Conservation (phyloP, 1,140 invertebrate genomes). For the Penaeus japonicus region DNA sequence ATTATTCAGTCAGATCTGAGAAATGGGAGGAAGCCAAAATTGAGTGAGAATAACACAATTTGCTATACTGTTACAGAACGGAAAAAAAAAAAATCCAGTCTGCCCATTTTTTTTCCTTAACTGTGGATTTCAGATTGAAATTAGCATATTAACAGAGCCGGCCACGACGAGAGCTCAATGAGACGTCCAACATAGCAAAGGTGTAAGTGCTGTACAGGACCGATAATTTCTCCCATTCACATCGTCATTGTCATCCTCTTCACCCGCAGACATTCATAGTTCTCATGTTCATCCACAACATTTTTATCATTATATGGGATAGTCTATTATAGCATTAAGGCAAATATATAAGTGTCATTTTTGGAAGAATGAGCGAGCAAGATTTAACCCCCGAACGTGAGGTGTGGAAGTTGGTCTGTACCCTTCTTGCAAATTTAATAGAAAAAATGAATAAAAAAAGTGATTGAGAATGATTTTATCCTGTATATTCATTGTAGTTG, state of each 20-base stretch:
- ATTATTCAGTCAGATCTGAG: too few relatives aligned
- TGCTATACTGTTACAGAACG: background rate
- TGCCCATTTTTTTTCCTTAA: conserved; percentile 12
- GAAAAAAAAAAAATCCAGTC: background rate
- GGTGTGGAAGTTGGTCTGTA: too few relatives aligned
- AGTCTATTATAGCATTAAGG: conserved; percentile 27
- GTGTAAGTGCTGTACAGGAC: conserved; percentile 37
- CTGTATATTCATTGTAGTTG: too few relatives aligned
- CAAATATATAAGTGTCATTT: conserved; percentile 10
- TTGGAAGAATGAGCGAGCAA: background rate
- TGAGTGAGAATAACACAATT: background rate
- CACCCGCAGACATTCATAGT: conserved; percentile 30
- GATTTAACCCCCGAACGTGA: too few relatives aligned
- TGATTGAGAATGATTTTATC: too few relatives aligned
- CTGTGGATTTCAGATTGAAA: conserved; percentile 61
- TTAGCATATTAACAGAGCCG: conserved; percentile 61
- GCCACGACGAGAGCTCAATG: conserved; percentile 54
- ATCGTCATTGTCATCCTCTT: conserved; percentile 21
- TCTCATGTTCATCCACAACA: conserved; percentile 30
- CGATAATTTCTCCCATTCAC: conserved; percentile 11
- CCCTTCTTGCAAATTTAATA: too few relatives aligned
- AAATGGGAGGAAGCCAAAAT: background rate
- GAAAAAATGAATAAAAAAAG: too few relatives aligned
- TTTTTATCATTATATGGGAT: conserved; percentile 43
- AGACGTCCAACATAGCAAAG: conserved; percentile 18